Evolutionary conservation across 2,797 vertebrate species (phyloP), one percentile per base, ranked within the genome.

Genomic region (Anabacerthia variegaticeps): DNA sequence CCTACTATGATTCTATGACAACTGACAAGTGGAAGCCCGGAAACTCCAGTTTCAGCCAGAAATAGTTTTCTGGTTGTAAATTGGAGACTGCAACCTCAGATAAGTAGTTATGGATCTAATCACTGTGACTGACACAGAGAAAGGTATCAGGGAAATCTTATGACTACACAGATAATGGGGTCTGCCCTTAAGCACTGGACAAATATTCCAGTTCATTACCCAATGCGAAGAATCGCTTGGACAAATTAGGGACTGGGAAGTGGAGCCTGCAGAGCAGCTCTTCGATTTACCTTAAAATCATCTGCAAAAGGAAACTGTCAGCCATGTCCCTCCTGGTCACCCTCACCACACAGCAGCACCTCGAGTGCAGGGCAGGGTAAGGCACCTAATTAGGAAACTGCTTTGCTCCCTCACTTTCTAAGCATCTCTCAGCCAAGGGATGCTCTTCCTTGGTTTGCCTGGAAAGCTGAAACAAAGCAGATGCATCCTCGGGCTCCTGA

Each of bases 131-230:
- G 65, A 88, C 67, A 55, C 1, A 7, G 65, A 92, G 72, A 79
- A 92, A 80, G 55, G 61, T 91, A 85, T 75, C 92, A 91, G 39
- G 55, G 66, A 74, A 66, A 48, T 78, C 61, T 73, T 84, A 73
- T 19, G 89, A 55, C 76, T 39, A 84, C 10, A 51, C 48, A 54
- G 85, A 52, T 93, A 76, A 89, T 27, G 22, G 69, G 28, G 34
- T 65, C 92, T 71, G 52, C 68, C 79, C 84, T 85, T 41, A 83
- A 92, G 90, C 73, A 49, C 44, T 9, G 41, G 48, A 63, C 46
- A 89, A 91, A 84, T 56, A 72, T 93, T 81, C 77, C 85, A 88
- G 80, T 61, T 87, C 80, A 84, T 93, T 94, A 94, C 68, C 66
- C 75, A 56, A 1, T 0, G 5, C 44, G 32, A 83, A 89, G 68